phyloP scores from a whole-genome alignment of 1,140 invertebrate species.

The Drosophila littoralis region DNA sequence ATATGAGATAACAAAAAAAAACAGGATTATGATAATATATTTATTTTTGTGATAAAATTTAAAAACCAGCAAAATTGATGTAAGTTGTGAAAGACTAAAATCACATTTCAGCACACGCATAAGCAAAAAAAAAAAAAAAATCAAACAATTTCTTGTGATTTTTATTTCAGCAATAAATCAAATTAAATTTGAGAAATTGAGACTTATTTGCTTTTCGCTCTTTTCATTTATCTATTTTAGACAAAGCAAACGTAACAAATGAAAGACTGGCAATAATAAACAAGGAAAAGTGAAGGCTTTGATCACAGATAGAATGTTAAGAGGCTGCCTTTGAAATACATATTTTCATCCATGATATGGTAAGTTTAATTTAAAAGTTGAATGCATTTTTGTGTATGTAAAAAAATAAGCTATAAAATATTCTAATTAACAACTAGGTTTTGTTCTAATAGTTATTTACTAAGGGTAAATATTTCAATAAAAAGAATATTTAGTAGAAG shows the following conservation, averaged over 20 bases:
- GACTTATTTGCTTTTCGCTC: neutral
- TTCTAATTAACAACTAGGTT: too few species aligned
- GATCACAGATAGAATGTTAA: neutral
- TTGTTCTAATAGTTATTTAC: too few species aligned
- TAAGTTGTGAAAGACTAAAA: neutral
- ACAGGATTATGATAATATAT: constrained; percentile 13
- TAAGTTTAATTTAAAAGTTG: too few species aligned
- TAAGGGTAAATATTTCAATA: too few species aligned
- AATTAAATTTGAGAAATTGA: too few species aligned
- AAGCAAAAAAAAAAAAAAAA: too few species aligned
- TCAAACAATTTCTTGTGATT: too few species aligned
- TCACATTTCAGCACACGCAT: constrained; percentile 1
- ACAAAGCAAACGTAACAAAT: neutral
- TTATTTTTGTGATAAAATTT: constrained; percentile 1
- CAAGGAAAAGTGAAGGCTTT: too few species aligned
- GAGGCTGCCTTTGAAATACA: neutral
- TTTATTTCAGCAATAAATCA: too few species aligned
- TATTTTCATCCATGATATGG: neutral
- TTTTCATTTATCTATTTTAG: neutral
- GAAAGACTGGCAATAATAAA: neutral
- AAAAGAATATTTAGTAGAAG: too few species aligned
- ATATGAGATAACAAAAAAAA: constrained; percentile 5
- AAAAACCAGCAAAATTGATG: constrained; percentile 2
- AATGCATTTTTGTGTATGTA: too few species aligned
- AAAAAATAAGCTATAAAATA: too few species aligned